Base-by-base conservation (phyloP, 2,888 invertebrate genomes). In the Drosophila pseudotakahashii region DNA sequence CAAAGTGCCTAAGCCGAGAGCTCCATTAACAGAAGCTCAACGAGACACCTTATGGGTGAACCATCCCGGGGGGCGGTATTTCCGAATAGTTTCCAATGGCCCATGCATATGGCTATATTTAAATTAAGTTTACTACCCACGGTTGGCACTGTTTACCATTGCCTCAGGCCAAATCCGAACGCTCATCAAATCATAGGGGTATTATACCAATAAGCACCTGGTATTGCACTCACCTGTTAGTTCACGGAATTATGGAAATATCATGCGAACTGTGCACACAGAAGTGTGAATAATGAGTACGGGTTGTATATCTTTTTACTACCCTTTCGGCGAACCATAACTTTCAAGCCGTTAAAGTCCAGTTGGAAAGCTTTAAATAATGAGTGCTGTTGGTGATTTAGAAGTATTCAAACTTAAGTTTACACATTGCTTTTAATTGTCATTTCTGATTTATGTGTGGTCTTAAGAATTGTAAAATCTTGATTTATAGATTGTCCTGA, bases 21-120 rank as follows among this genome's bases (percentile, higher is more conserved):
- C 66, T 66, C 53, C 66, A 66, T 66, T 66, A 66, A 66, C 64
- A 39, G 66, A 64, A 66, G 64, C 64, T 53, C 64, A 52, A 52
- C 39, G 26, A 52, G 52, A 63, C 52, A 64, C 53, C 53, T 53
- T 34, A 53, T 63, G 34, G 62, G 34, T 39, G 30, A 32, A 19
- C 37, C 14, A 9, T 7, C n/a, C 19, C 19, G 6, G 45, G 32
- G 32, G 13, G 26, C 53, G 32, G 39, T 26, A 47, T 47, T 66
- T 66, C 14, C 34, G 32, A 64, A 64, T 66, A 37, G 39, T 53
- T 64, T 32, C 19, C 64, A 52, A 52, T 63, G 44, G 61, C 44
- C 61, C 62, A 60, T 62, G 45, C 58, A 42, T 41, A 23, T 23
- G 54, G 61, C 34, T 32, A 32, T 64, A 62, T 51, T 64, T 45